Conservation (phyloP, 2,113 vertebrate genomes). For the Forbesichthys agassizii region DNA sequence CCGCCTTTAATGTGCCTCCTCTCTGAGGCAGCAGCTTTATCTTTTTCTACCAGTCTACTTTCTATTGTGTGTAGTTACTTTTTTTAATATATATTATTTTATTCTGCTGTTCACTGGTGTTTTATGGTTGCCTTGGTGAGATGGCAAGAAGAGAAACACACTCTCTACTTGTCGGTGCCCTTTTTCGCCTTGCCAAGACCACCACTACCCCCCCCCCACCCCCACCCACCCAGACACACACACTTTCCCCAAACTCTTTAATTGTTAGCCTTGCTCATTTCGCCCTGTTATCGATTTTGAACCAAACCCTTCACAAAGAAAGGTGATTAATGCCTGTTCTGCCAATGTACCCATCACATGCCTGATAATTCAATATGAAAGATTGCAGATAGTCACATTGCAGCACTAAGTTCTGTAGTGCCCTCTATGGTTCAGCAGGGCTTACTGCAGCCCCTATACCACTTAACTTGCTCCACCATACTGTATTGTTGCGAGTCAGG, state of each 20-base stretch:
- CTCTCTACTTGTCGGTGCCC: neutral
- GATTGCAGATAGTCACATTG: conserved; percentile 18
- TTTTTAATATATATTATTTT: conserved; percentile 38
- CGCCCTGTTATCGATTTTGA: conserved; percentile 5
- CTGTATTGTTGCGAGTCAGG: conserved; percentile 21
- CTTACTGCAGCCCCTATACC: conserved; percentile 7
- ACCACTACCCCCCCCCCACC: neutral
- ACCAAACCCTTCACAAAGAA: conserved; percentile 5
- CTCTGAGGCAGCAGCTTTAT: conserved; percentile 26
- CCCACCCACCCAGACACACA: neutral
- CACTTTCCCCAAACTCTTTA: neutral
- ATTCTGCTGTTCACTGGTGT: conserved; percentile 33
- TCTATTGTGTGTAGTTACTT: neutral
- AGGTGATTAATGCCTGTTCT: conserved; percentile 19
- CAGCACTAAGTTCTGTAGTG: conserved; percentile 27
- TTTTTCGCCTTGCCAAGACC: neutral
- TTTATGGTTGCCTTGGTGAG: conserved; percentile 40
- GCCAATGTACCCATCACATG: conserved; percentile 23
- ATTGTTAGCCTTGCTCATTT: neutral
- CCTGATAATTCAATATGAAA: conserved; percentile 18
- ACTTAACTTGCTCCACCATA: conserved; percentile 17
- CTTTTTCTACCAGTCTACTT: conserved; percentile 22
- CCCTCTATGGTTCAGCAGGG: conserved; percentile 27
- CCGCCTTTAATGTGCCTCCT: conserved; percentile 40
- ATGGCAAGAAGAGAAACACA: conserved; percentile 3